Percentiles rank a stretch among this genome's conserved stretches.
Evolutionary conservation across 2,113 vertebrate genomes (phyloP).

Genomic region (Thamnophis sirtalis): DNA sequence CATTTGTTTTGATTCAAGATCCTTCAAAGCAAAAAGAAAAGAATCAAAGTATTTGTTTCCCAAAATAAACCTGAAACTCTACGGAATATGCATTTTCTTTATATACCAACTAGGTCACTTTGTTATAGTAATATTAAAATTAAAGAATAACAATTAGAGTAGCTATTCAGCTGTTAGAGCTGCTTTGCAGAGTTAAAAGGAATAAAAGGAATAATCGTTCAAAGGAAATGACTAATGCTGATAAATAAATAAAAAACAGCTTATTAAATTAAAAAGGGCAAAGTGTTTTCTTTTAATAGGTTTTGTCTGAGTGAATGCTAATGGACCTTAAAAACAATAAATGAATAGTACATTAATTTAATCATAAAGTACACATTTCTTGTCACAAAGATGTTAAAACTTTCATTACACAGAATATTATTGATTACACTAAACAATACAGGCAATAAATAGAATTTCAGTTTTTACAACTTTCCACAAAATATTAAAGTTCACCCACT

Average conservation of each 20-base stretch:
- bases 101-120: slow-evolving; percentile 48
- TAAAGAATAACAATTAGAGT: slow-evolving; percentile 38
- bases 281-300: slow-evolving; percentile 16
- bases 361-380: not conserved
- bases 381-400: slow-evolving; percentile 21
- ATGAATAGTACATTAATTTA: slow-evolving; percentile 33
- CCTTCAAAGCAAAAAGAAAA: slow-evolving; percentile 28
- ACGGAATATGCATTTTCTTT: slow-evolving; percentile 39
- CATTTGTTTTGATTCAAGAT: slow-evolving; percentile 45
- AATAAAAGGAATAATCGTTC: slow-evolving; percentile 33
- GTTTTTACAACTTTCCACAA: not conserved
- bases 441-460: not conserved
- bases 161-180: slow-evolving; percentile 18
- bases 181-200: not conserved
- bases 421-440: not conserved
- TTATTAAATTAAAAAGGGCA: slow-evolving; percentile 7
- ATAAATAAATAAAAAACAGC: slow-evolving; percentile 28
- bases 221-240: slow-evolving; percentile 38
- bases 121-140: slow-evolving; percentile 53
- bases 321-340: slow-evolving; percentile 27
- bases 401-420: not conserved
- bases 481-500: not conserved
- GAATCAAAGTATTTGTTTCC: slow-evolving; percentile 3
- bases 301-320: slow-evolving; percentile 12
- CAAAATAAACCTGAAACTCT: slow-evolving; percentile 46